A percentile compares a stretch with the other conserved stretches of the same genome.
These are phyloP conservation scores for Stenolophus ochropezus DNA, from an alignment of 2,888 invertebrate species.

Conservation along the genomic window DNA sequence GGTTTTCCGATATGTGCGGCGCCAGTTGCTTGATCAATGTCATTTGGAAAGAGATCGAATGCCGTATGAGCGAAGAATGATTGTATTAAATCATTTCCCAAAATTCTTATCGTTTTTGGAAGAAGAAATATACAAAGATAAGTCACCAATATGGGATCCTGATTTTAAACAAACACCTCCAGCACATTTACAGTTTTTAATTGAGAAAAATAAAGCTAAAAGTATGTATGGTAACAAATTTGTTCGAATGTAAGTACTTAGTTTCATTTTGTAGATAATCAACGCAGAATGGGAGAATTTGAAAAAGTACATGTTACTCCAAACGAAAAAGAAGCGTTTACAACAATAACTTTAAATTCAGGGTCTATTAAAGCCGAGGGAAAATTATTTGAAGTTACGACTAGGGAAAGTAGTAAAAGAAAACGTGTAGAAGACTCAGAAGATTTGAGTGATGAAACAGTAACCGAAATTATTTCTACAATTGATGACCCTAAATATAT, in stretches of 20 bases:
- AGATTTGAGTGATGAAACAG: constrained; percentile 86
- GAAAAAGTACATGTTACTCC: constrained; percentile 79
- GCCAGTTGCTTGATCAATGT: constrained; percentile 93
- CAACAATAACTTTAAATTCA: constrained; percentile 80
- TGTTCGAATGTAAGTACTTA: neutral
- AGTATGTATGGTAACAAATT: constrained; percentile 61
- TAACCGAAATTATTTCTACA: constrained; percentile 87
- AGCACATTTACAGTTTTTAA: constrained; percentile 78
- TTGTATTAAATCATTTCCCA: constrained; percentile 92
- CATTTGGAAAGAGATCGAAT: constrained; percentile 91
- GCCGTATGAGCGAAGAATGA: constrained; percentile 88
- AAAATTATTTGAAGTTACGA: constrained; percentile 67
- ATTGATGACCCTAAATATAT: constrained; percentile 90
- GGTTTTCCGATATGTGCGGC: constrained; percentile 85
- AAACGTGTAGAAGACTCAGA: constrained; percentile 76
- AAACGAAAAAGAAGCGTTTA: constrained; percentile 82
- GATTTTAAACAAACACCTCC: constrained; percentile 87
- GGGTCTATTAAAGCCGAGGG: constrained; percentile 71
- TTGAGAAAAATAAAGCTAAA: constrained; percentile 76
- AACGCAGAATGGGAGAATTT: constrained; percentile 77
- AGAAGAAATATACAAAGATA: constrained; percentile 88
- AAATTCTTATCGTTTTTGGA: constrained; percentile 92
- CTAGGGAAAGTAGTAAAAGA: constrained; percentile 68
- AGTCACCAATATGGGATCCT: constrained; percentile 95
- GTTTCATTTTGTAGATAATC: constrained; percentile 59